A percentile compares a stretch with the other conserved stretches of the same genome.
Conservation (phyloP, 2,113 vertebrate genomes). For the Campylorhamphus procurvoides region DNA sequence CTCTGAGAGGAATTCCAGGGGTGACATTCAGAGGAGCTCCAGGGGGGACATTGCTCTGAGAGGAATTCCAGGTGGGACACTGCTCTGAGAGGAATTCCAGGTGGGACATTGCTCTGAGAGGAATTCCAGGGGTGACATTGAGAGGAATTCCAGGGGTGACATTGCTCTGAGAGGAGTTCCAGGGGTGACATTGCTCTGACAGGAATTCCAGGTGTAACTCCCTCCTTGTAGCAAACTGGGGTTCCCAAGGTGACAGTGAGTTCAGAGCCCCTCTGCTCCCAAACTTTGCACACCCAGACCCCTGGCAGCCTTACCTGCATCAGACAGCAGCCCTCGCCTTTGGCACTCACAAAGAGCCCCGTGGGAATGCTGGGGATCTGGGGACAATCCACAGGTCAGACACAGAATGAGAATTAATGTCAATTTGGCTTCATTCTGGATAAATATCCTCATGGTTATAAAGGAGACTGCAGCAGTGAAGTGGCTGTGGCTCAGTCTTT, state of each 20-base stretch:
- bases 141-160: too few species aligned
- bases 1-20: background rate
- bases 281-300: background rate
- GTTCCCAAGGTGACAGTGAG: background rate
- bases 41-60: background rate
- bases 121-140: background rate
- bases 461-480: background rate
- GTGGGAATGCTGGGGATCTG: constrained; percentile 94
- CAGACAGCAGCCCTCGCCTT: constrained; percentile 93
- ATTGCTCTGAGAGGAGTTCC: background rate
- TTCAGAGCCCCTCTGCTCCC: background rate
- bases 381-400: constrained; percentile 29
- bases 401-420: background rate
- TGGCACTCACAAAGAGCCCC: constrained; percentile 93
- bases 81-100: background rate
- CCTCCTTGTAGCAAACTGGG: background rate
- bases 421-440: background rate
- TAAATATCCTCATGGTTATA: background rate
- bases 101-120: background rate
- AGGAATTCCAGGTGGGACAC: background rate
- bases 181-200: background rate
- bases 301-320: constrained; percentile 83
- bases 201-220: background rate
- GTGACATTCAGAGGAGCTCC: too few species aligned
- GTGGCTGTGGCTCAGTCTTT: background rate